These are phyloP conservation scores for Poecilobothrus nobilitatus DNA, from an alignment of 2,888 invertebrate species.

Conservation along the genomic window DNA sequence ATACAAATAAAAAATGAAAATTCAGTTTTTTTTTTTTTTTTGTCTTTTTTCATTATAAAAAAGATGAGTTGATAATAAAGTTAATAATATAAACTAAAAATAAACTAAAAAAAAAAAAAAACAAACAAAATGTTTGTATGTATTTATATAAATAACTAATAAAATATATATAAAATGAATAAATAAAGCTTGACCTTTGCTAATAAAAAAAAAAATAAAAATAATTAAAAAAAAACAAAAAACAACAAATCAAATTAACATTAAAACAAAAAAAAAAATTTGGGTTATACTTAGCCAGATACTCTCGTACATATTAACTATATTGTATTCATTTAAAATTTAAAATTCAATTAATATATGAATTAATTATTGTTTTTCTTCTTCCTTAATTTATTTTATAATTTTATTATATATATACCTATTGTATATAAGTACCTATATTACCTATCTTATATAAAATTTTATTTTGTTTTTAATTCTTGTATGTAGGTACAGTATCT, in stretches of 20 bases:
- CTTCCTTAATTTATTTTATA: too few species aligned
- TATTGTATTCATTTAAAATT: too few species aligned
- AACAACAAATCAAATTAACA: neutral
- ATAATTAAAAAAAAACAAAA: neutral
- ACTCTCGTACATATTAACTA: too few species aligned
- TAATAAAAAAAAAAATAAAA: neutral
- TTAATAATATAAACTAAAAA: neutral
- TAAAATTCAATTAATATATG: too few species aligned
- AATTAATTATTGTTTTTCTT: too few species aligned
- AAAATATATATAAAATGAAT: neutral
- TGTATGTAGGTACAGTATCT: too few species aligned
- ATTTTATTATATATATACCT: too few species aligned
- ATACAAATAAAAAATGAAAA: too few species aligned
- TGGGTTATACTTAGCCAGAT: too few species aligned
- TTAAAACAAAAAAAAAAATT: neutral
- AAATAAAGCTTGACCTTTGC: constrained; percentile 6
- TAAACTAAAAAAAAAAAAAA: neutral
- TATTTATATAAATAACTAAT: neutral
- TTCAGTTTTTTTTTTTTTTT: neutral
- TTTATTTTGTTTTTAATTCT: too few species aligned
- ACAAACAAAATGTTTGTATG: neutral
- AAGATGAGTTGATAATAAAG: neutral
- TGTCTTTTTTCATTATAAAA: neutral
- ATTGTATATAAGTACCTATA: too few species aligned
- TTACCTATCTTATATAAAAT: too few species aligned